phyloP scores from a whole-genome alignment of 2,797 vertebrate genomes.

The Leptodactylus fallax region DNA sequence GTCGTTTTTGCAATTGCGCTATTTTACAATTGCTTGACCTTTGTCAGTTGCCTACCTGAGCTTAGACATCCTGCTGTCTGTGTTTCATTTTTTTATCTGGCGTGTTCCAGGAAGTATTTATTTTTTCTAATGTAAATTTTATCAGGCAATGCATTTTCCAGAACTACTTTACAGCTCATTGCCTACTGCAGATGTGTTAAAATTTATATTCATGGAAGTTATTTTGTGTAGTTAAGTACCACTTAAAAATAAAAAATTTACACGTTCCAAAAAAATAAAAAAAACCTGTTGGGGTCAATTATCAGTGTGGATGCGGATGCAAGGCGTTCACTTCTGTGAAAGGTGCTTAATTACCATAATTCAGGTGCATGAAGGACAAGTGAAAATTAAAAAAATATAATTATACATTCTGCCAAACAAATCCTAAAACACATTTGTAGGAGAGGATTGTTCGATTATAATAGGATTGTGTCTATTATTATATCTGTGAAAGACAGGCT shows the following conservation, averaged over 20 bases:
- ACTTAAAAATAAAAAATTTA: slow-evolving; percentile 3
- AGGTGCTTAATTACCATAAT: not conserved
- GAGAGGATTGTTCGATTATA: not conserved
- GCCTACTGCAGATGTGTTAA: not conserved
- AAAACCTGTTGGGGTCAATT: not conserved
- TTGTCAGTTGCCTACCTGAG: slow-evolving; percentile 15
- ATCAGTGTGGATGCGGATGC: not conserved
- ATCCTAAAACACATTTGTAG: not conserved
- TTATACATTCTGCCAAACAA: not conserved
- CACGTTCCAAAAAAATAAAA: not conserved
- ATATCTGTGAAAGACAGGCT: not conserved
- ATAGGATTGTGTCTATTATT: not conserved
- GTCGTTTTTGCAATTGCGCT: slow-evolving; percentile 24
- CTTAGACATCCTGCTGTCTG: slow-evolving; percentile 26
- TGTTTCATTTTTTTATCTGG: slow-evolving; percentile 31
- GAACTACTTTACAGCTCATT: slow-evolving; percentile 25
- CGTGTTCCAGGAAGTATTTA: slow-evolving; percentile 1
- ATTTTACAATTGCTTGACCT: slow-evolving; percentile 40
- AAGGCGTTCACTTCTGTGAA: not conserved
- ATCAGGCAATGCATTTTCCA: slow-evolving; percentile 21
- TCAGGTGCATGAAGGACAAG: slow-evolving; percentile 5
- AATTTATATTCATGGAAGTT: slow-evolving; percentile 34
- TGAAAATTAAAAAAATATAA: not conserved
- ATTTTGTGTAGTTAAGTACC: slow-evolving; percentile 3
- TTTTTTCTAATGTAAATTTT: slow-evolving; percentile 25